A percentile compares a stretch with the other conserved stretches of the same genome.
These are phyloP conservation scores for Hylyphantes graminicola DNA, from an alignment of 1,140 invertebrate genomes.

Conservation along the genomic window DNA sequence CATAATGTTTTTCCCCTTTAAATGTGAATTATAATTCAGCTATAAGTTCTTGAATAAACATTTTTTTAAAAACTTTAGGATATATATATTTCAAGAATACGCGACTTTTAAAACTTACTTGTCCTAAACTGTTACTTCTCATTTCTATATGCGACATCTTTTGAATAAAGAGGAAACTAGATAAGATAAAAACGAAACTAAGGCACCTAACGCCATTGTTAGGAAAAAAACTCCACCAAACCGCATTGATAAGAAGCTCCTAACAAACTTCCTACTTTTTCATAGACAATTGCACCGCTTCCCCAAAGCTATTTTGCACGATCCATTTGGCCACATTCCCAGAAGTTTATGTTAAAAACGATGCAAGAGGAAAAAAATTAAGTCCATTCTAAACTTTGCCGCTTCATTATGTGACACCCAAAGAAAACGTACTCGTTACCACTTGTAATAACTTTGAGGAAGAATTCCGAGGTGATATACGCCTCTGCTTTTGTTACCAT, in stretches of 20 bases:
- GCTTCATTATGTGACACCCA: slow-evolving; percentile 27
- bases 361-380: not conserved
- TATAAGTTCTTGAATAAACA: too few species aligned
- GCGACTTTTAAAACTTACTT: too few species aligned
- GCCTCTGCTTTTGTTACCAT: too few species aligned
- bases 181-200: not conserved
- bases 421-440: slow-evolving; percentile 32
- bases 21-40: too few species aligned
- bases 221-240: not conserved
- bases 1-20: too few species aligned
- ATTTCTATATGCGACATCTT: not conserved
- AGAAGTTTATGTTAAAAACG: slow-evolving; percentile 24
- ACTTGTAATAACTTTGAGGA: too few species aligned
- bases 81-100: too few species aligned
- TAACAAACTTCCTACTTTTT: not conserved
- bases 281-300: slow-evolving; percentile 20
- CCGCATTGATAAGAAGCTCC: slow-evolving; percentile 6
- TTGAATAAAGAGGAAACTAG: not conserved
- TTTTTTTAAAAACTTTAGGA: too few species aligned
- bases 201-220: slow-evolving; percentile 1
- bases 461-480: too few species aligned
- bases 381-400: not conserved
- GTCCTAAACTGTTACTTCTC: too few species aligned
- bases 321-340: slow-evolving; percentile 38
- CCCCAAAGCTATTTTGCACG: not conserved